phyloP scores from a whole-genome alignment of 2,113 vertebrate species.

The Panthera leo region DNA sequence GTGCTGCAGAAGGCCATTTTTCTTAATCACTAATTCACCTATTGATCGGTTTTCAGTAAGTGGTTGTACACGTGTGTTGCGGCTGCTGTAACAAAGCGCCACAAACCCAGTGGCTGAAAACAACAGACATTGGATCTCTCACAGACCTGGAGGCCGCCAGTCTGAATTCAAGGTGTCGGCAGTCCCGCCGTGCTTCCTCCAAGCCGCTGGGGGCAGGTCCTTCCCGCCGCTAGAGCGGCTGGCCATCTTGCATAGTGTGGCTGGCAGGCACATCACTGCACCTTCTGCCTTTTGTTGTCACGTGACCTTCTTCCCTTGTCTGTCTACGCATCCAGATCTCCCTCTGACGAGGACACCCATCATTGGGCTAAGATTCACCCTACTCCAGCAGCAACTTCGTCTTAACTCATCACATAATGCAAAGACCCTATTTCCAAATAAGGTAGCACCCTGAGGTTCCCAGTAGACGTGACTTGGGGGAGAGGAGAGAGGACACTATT shows the following conservation, averaged over 20 bases:
- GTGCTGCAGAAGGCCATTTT: not conserved
- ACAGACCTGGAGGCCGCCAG: not conserved
- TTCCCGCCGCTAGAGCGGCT: fast-evolving
- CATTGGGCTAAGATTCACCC: not conserved
- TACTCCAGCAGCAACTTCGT: not conserved
- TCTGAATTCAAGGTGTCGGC: not conserved
- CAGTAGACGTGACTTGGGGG: not conserved
- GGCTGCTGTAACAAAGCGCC: not conserved
- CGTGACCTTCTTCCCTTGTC: not conserved
- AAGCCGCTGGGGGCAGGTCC: fast-evolving
- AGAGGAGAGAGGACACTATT: not conserved
- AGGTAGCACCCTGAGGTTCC: not conserved
- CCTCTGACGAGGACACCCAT: not conserved
- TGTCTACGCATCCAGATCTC: not conserved
- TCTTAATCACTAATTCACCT: not conserved
- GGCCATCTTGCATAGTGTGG: not conserved
- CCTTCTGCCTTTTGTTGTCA: not conserved
- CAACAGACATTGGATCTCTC: fast-evolving
- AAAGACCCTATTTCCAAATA: not conserved
- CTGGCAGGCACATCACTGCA: fast-evolving
- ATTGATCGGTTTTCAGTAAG: not conserved
- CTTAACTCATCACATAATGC: not conserved
- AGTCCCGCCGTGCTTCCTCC: fast-evolving
- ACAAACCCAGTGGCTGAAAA: too few relatives aligned
- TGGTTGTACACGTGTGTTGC: not conserved